Percentiles rank a stretch among this genome's conserved stretches.
Evolutionary conservation across 2,113 vertebrate genomes (phyloP).

Genomic region (Microcebus lehilahytsara): DNA sequence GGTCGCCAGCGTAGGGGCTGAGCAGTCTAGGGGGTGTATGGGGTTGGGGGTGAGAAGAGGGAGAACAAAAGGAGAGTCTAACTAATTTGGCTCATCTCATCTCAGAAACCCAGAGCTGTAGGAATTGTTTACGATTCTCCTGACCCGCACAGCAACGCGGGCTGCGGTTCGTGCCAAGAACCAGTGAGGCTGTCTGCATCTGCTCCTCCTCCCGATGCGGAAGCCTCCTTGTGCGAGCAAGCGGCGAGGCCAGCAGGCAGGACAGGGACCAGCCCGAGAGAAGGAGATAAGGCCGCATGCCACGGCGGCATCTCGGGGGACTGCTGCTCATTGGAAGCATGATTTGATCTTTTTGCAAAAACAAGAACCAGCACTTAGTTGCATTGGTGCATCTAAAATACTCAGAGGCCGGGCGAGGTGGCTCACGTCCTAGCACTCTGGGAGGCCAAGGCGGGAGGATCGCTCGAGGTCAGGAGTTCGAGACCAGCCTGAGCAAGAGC

Average conservation of each 20-base stretch:
- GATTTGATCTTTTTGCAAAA: neutral
- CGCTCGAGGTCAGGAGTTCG: too few species aligned
- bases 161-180: slow-evolving; percentile 75
- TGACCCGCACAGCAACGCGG: slow-evolving; percentile 67
- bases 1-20: neutral
- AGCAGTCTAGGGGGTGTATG: neutral
- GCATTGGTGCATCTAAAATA: neutral
- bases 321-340: slow-evolving; percentile 13
- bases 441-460: too few species aligned
- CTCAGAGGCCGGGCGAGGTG: neutral
- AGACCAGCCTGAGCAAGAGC: too few species aligned
- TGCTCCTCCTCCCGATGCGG: slow-evolving; percentile 58
- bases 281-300: slow-evolving; percentile 55
- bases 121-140: slow-evolving; percentile 75
- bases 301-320: slow-evolving; percentile 2
- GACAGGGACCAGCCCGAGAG: slow-evolving; percentile 33
- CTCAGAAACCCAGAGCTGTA: slow-evolving; percentile 47
- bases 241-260: slow-evolving; percentile 62
- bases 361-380: neutral
- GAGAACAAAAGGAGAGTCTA: neutral
- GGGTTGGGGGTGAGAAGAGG: slow-evolving; percentile 27
- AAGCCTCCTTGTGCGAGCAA: slow-evolving; percentile 45
- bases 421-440: too few species aligned
- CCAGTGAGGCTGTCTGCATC: slow-evolving; percentile 79
- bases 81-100: slow-evolving; percentile 57